Evolutionary conservation across 2,888 invertebrate genomes (phyloP).

Genomic region (Anoplius nigerrimus): DNA sequence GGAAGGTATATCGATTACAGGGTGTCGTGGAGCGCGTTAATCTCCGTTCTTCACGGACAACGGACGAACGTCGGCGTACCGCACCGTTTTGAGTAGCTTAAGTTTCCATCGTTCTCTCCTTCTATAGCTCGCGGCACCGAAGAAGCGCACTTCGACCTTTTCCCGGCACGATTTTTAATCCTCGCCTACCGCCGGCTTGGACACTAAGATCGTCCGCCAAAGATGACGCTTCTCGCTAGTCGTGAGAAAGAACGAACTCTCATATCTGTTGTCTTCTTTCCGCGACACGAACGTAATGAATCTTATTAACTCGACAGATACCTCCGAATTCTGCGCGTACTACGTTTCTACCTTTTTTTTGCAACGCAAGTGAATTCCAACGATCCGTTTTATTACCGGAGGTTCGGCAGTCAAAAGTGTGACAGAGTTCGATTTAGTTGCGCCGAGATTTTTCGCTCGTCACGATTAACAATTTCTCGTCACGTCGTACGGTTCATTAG

Average conservation of each 20-base stretch:
- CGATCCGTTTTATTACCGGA: no score
- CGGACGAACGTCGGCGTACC: conserved; percentile 21
- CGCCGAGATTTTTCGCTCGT: no score
- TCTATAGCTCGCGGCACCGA: background rate
- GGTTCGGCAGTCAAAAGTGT: no score
- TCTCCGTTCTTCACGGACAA: conserved; percentile 45
- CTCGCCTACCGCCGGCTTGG: background rate
- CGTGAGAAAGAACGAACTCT: background rate
- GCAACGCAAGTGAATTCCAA: no score
- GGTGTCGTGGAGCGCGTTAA: conserved; percentile 52
- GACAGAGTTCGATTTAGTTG: no score
- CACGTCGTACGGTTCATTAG: background rate
- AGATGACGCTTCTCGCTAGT: no score
- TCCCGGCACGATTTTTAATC: conserved; percentile 33
- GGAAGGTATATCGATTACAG: conserved; percentile 58
- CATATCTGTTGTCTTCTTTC: background rate
- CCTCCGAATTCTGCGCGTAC: no score
- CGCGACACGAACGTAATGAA: no score
- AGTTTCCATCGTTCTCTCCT: conserved; percentile 13
- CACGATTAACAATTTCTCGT: background rate
- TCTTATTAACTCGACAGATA: no score
- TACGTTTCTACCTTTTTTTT: no score
- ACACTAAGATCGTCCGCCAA: no score
- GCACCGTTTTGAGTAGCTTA: conserved; percentile 47
- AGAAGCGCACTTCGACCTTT: conserved; percentile 15